Evolutionary conservation across 1,140 invertebrate species (phyloP).

Genomic region (Brachionus plicatilis): DNA sequence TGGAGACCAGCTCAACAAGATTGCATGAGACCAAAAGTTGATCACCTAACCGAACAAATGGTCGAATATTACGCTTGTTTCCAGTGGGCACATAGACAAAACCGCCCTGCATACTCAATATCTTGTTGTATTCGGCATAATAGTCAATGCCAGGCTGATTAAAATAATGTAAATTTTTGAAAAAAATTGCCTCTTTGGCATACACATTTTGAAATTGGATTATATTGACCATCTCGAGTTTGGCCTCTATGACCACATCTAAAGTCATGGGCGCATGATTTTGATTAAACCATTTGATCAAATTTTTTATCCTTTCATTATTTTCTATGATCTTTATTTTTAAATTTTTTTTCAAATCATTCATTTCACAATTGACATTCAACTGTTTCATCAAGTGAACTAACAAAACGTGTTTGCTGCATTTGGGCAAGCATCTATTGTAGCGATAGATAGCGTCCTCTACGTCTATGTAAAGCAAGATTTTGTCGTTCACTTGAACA

Average conservation of each 20-base stretch:
- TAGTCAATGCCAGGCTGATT: background rate
- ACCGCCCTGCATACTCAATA: background rate
- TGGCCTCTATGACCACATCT: background rate
- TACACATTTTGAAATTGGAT: background rate
- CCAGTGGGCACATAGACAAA: background rate
- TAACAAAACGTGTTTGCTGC: background rate
- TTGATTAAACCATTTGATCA: constrained; percentile 2
- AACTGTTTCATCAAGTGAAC: background rate
- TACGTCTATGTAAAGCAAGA: background rate
- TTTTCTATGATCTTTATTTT: background rate
- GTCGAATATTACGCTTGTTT: background rate
- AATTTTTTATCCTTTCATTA: background rate
- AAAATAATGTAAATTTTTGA: background rate
- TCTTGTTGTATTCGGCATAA: background rate
- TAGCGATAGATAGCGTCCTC: background rate
- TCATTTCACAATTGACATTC: background rate
- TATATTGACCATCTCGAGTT: background rate
- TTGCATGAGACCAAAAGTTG: background rate
- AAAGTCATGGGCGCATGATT: background rate
- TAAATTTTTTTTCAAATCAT: background rate
- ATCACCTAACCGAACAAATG: background rate
- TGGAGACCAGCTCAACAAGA: background rate
- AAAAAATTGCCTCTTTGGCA: background rate
- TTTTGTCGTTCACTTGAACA: background rate
- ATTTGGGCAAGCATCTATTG: background rate